phyloP scores from a whole-genome alignment of 1,140 invertebrate species.

The Helicoverpa zea region DNA sequence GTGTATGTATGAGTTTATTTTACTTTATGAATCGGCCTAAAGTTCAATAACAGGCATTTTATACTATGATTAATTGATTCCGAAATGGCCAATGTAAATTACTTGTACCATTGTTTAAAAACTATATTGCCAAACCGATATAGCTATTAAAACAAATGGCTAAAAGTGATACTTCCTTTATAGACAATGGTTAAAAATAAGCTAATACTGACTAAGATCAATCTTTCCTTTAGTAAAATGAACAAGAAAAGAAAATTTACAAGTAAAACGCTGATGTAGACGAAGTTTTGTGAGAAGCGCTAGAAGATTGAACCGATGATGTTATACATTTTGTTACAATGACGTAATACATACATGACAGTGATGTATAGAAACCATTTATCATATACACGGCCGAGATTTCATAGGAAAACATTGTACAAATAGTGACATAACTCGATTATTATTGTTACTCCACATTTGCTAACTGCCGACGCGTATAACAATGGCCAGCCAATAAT shows the following conservation, averaged over 20 bases:
- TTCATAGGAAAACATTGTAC: slow-evolving; percentile 4
- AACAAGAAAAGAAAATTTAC: not conserved
- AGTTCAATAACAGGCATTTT: not conserved
- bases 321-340: slow-evolving; percentile 19
- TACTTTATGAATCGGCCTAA: not conserved
- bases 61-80: slow-evolving; percentile 11
- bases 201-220: not conserved
- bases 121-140: slow-evolving; percentile 17
- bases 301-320: slow-evolving; percentile 16
- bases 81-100: slow-evolving; percentile 4
- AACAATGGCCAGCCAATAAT: not conserved
- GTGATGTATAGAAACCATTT: slow-evolving; percentile 35
- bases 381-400: not conserved
- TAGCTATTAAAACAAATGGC: slow-evolving; percentile 29
- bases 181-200: not conserved
- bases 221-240: not conserved
- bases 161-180: slow-evolving; percentile 8
- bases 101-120: slow-evolving; percentile 18
- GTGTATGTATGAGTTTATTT: not conserved
- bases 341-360: slow-evolving; percentile 21
- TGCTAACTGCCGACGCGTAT: not conserved
- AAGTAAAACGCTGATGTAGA: not conserved
- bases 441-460: not conserved
- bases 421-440: slow-evolving; percentile 19
- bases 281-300: slow-evolving; percentile 17